Evolutionary conservation across 2,113 vertebrate species (phyloP).

Genomic region (Crotalus tigris): DNA sequence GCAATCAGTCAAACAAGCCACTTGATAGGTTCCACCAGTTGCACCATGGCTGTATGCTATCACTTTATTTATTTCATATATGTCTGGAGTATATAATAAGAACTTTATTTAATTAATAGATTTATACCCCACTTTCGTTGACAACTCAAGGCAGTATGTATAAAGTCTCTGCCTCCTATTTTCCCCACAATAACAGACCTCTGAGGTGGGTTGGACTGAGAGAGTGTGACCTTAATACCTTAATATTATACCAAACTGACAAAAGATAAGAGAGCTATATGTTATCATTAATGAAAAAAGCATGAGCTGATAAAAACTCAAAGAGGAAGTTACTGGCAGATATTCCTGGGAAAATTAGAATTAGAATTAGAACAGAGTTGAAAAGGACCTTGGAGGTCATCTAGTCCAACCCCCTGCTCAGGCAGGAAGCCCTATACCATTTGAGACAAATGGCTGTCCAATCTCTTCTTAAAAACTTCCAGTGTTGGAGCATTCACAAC

Average conservation of each 20-base stretch:
- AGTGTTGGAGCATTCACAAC: too few relatives aligned
- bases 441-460: too few relatives aligned
- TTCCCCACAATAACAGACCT: neutral
- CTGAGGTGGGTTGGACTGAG: neutral
- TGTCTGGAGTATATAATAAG: neutral
- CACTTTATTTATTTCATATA: neutral
- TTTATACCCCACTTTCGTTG: neutral
- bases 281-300: neutral
- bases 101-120: neutral
- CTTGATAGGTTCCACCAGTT: neutral
- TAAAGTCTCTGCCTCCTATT: neutral
- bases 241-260: neutral
- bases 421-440: too few relatives aligned
- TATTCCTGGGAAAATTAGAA: neutral
- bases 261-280: neutral
- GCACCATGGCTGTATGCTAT: neutral
- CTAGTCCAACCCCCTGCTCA: too few relatives aligned
- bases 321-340: neutral
- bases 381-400: too few relatives aligned
- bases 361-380: too few relatives aligned
- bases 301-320: neutral
- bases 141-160: neutral
- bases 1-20: neutral
- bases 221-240: neutral
- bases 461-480: too few relatives aligned